phyloP scores from a whole-genome alignment of 2,888 invertebrate genomes.

The Yponomeuta sedellus region DNA sequence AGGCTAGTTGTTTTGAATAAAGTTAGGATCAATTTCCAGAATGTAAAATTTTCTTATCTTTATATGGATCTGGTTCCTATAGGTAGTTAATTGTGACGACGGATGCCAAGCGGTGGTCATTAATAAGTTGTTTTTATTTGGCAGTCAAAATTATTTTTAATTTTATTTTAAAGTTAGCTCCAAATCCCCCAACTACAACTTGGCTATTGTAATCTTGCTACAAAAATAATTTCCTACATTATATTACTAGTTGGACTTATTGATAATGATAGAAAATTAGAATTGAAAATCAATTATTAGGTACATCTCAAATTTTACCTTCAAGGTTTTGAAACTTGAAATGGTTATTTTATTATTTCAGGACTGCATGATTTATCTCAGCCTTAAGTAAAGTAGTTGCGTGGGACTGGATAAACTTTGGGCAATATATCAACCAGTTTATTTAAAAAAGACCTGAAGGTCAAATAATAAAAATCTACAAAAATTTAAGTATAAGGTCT shows the following conservation, averaged over 20 bases:
- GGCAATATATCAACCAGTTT: not conserved
- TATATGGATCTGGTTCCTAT: conserved; percentile 10
- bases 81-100: conserved; percentile 3
- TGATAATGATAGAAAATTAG: too few relatives aligned
- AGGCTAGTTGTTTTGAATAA: too few relatives aligned
- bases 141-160: not conserved
- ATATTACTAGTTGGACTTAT: too few relatives aligned
- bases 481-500: not conserved
- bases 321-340: too few relatives aligned
- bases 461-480: not conserved
- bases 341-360: too few relatives aligned
- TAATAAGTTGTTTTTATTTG: not conserved
- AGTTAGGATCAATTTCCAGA: not conserved
- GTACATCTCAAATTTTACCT: too few relatives aligned
- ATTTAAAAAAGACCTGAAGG: not conserved
- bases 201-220: not conserved
- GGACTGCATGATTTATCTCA: not conserved
- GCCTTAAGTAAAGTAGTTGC: not conserved
- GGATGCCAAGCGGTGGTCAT: conserved; percentile 1
- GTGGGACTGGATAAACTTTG: not conserved
- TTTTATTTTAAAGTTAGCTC: not conserved
- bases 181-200: not conserved
- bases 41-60: not conserved
- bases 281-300: too few relatives aligned
- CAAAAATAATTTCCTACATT: too few relatives aligned